Evolutionary conservation across 2,797 vertebrate genomes (phyloP).

Genomic region (Ctenochaetus hawaiiensis): DNA sequence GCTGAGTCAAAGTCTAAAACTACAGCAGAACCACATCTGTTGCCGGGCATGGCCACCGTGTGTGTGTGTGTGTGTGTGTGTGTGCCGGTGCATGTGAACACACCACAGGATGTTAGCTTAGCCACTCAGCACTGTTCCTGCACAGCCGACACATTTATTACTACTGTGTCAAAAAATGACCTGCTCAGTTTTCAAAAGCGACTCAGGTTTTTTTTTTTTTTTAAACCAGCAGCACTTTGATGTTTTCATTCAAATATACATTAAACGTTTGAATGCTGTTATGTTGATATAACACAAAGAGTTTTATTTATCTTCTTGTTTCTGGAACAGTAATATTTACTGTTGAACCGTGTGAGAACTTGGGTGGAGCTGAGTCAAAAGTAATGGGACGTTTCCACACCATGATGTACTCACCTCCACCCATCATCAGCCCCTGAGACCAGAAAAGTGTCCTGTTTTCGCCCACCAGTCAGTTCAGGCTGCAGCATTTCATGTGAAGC

Average conservation of each 20-base stretch:
- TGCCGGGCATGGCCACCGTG: slow-evolving; percentile 19
- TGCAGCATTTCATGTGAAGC: not conserved
- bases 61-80: slow-evolving; percentile 30
- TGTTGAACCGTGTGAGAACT: not conserved
- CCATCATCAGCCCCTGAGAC: not conserved
- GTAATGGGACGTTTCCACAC: slow-evolving; percentile 9
- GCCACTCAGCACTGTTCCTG: slow-evolving; percentile 78
- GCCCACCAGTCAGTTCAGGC: not conserved
- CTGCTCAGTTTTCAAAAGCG: not conserved
- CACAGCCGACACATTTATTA: slow-evolving; percentile 60
- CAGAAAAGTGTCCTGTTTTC: not conserved
- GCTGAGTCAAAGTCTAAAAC: slow-evolving; percentile 36
- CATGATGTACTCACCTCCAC: not conserved
- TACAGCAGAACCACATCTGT: slow-evolving; percentile 52
- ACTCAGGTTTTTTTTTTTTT: not conserved
- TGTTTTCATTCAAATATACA: not conserved
- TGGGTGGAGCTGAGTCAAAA: slow-evolving; percentile 3
- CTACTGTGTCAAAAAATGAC: slow-evolving; percentile 6
- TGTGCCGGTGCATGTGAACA: slow-evolving; percentile 14
- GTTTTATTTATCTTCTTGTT: not conserved
- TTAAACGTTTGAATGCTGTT: not conserved
- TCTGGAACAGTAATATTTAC: not conserved
- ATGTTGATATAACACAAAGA: not conserved
- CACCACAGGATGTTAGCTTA: slow-evolving; percentile 79
- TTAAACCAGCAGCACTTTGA: not conserved